A percentile compares a stretch with the other conserved stretches of the same genome.
Evolutionary conservation across 92 coral and sea anemone species (phyloP).

Genomic region (Meandrina meandrites): DNA sequence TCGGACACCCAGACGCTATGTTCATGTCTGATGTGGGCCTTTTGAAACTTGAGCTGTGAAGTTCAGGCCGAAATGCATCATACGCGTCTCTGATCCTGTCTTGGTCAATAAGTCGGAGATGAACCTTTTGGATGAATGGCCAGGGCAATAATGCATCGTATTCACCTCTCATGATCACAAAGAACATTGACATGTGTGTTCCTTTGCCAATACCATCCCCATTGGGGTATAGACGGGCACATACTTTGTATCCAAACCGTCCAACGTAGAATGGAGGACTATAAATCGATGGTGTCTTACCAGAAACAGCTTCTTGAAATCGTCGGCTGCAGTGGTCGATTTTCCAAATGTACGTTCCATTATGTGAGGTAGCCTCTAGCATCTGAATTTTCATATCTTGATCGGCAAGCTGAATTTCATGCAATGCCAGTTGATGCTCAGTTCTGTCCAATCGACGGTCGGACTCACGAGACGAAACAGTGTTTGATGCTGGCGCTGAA

Average conservation of each 20-base stretch:
- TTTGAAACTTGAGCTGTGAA: conserved; percentile 87
- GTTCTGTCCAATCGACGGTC: conserved; percentile 65
- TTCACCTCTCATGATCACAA: conserved; percentile 93
- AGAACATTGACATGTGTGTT: conserved; percentile 81
- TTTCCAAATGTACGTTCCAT: conserved; percentile 87
- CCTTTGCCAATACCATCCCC: conserved; percentile 91
- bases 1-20: conserved; percentile 87
- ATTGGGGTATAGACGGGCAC: conserved; percentile 81
- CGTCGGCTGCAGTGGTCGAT: conserved; percentile 80
- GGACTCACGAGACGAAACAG: conserved; percentile 4
- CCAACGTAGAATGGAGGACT: conserved; percentile 93
- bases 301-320: conserved; percentile 72
- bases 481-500: not conserved
- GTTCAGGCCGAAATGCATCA: conserved; percentile 89
- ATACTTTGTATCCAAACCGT: conserved; percentile 90
- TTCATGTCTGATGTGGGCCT: conserved; percentile 88
- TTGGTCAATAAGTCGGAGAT: conserved; percentile 80
- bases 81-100: conserved; percentile 65
- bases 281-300: conserved; percentile 79
- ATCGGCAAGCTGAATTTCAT: conserved; percentile 69
- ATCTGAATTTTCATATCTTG: conserved; percentile 58
- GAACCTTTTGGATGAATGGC: conserved; percentile 91
- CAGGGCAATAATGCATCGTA: conserved; percentile 88
- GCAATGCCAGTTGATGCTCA: conserved; percentile 73
- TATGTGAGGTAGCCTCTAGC: conserved; percentile 70